A percentile compares a stretch with the other conserved stretches of the same genome.
Evolutionary conservation across 2,113 vertebrate genomes (phyloP).

Genomic region (Haemorhous mexicanus): DNA sequence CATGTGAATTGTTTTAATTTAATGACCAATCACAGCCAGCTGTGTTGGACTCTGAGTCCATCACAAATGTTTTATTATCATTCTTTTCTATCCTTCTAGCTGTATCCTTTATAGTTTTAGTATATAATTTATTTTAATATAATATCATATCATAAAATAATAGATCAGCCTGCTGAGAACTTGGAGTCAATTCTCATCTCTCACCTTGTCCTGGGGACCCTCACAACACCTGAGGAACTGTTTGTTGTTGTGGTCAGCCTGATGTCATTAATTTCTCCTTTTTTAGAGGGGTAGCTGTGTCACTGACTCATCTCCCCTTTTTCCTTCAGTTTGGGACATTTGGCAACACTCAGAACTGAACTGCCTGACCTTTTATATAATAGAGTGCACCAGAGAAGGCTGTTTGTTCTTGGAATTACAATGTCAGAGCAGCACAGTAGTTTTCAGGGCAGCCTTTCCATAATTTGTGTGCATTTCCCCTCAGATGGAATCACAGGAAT

Average conservation of each 20-base stretch:
- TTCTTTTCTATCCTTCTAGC: too few relatives aligned
- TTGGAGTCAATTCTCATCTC: too few relatives aligned
- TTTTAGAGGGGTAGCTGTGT: background rate
- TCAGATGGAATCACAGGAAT: fast-evolving
- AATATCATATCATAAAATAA: too few relatives aligned
- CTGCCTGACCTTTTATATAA: background rate
- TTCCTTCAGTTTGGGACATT: background rate
- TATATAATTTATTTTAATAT: too few relatives aligned
- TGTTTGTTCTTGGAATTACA: background rate
- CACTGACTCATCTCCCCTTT: background rate
- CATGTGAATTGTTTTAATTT: too few relatives aligned
- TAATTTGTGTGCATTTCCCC: background rate
- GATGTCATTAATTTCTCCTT: background rate
- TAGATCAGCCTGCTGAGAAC: too few relatives aligned
- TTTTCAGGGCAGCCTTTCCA: background rate
- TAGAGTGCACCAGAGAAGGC: background rate
- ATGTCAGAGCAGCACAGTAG: background rate
- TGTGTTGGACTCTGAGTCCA: too few relatives aligned
- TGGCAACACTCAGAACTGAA: background rate
- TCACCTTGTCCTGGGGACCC: too few relatives aligned
- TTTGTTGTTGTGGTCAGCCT: background rate
- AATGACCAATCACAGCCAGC: too few relatives aligned
- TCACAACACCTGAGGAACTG: background rate
- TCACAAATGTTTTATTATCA: too few relatives aligned
- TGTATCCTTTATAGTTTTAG: too few relatives aligned